phyloP scores from a whole-genome alignment of 2,888 invertebrate species.

The Onchidella celtica region DNA sequence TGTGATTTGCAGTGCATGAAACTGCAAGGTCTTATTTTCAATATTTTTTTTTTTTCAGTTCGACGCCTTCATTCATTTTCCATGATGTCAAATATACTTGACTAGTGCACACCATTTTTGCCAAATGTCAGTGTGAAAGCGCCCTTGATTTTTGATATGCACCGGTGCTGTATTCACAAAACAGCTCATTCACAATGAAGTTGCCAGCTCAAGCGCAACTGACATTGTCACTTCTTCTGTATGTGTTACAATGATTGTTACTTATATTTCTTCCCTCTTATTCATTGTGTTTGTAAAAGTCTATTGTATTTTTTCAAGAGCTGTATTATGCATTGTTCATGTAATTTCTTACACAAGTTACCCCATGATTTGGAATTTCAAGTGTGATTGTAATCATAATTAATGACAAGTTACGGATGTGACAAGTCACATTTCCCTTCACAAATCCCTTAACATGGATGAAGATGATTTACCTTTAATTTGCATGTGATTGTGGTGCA shows the following conservation, averaged over 20 bases:
- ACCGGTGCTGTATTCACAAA: not conserved
- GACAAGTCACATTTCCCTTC: no score
- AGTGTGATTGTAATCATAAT: no score
- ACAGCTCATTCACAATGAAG: constrained; percentile 22
- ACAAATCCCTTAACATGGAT: no score
- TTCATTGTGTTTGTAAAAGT: not conserved
- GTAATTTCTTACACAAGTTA: not conserved
- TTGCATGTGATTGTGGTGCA: no score
- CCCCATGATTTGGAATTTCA: not conserved
- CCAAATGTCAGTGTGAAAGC: not conserved
- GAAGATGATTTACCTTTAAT: no score
- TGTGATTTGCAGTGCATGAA: constrained; percentile 6
- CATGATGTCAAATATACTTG: not conserved
- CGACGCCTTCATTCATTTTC: not conserved
- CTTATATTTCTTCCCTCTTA: not conserved
- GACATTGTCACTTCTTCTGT: not conserved
- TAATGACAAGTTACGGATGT: no score
- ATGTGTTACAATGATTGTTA: not conserved
- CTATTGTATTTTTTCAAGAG: not conserved
- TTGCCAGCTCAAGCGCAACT: not conserved
- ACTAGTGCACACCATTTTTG: not conserved
- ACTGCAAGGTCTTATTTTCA: not conserved
- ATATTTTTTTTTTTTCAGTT: not conserved
- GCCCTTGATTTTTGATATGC: constrained; percentile 21
- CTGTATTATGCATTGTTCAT: constrained; percentile 32